phyloP scores from a whole-genome alignment of 2,888 invertebrate species.

The Eumerus sabulonum region DNA sequence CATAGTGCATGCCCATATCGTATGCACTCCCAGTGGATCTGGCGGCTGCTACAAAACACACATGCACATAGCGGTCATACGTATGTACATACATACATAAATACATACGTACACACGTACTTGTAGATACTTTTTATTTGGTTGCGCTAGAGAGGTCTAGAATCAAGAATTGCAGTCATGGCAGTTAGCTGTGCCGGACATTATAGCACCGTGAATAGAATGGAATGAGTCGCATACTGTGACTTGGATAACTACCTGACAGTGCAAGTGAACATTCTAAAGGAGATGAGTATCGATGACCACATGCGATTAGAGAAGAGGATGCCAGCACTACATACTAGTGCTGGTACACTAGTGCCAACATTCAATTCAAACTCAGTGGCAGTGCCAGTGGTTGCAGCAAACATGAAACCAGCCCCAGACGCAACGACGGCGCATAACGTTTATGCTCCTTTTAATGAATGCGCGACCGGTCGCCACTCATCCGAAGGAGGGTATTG shows the following conservation, averaged over 20 bases:
- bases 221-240: constrained; percentile 66
- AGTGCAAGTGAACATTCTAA: constrained; percentile 66
- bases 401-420: constrained; percentile 51
- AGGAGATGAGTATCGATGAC: constrained; percentile 68
- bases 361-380: too few relatives aligned
- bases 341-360: too few relatives aligned
- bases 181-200: constrained; percentile 58
- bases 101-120: too few relatives aligned
- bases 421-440: constrained; percentile 64
- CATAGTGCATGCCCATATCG: constrained; percentile 59
- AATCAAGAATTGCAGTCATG: constrained; percentile 68
- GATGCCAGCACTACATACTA: too few relatives aligned
- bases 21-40: constrained; percentile 41
- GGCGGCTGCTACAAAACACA: constrained; percentile 2
- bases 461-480: constrained; percentile 8
- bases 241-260: constrained; percentile 67
- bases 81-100: background rate
- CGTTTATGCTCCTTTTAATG: constrained; percentile 60
- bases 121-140: constrained; percentile 2
- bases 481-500: too few relatives aligned
- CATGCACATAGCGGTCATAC: constrained; percentile 7
- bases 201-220: constrained; percentile 64
- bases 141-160: constrained; percentile 44
- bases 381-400: constrained; percentile 31
- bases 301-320: constrained; percentile 68